Conservation (phyloP, 2,797 vertebrate genomes). For the Microtus obscurus region DNA sequence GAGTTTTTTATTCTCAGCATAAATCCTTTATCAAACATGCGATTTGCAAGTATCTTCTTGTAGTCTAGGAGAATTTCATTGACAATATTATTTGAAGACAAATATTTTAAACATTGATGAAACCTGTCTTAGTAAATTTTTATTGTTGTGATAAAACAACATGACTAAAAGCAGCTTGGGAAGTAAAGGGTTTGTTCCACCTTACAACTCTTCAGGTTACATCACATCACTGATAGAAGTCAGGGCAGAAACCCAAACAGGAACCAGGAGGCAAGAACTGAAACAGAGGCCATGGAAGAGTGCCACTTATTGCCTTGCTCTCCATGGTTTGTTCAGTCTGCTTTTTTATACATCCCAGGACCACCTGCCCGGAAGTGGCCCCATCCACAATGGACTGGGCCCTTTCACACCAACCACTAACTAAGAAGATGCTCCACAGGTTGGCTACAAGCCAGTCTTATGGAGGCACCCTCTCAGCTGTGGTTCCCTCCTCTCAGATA, state of each 20-base stretch:
- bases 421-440: not conserved
- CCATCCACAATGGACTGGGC: not conserved
- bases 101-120: not conserved
- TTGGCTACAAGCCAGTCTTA: not conserved
- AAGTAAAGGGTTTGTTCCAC: not conserved
- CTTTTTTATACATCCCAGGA: not conserved
- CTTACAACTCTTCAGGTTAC: not conserved
- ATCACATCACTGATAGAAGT: not conserved
- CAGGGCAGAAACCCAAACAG: not conserved
- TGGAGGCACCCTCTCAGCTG: not conserved
- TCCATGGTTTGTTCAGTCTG: not conserved
- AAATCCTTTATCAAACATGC: not conserved
- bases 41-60: not conserved
- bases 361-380: not conserved
- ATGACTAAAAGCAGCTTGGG: not conserved
- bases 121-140: not conserved
- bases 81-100: conserved; percentile 15
- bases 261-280: not conserved
- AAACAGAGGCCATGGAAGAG: not conserved
- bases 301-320: too few relatives aligned
- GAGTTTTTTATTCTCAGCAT: not conserved
- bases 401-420: not conserved
- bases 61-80: not conserved
- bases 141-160: not conserved
- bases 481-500: not conserved